These are phyloP conservation scores for Sterrhoptilus dennistouni DNA, from an alignment of 2,113 vertebrate genomes.

Conservation along the genomic window DNA sequence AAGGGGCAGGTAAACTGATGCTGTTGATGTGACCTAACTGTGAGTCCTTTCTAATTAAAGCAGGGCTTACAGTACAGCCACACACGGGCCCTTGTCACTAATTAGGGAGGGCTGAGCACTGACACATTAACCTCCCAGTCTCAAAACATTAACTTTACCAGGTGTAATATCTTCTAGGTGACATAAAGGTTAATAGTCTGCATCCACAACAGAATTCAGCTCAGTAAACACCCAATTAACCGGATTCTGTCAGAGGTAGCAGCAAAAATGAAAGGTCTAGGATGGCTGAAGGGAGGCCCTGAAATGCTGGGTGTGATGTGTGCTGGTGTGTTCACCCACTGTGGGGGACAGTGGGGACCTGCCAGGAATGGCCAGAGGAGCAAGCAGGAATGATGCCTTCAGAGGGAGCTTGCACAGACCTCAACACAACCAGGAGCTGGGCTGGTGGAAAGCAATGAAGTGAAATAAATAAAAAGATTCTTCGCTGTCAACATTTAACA, in stretches of 20 bases:
- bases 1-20: neutral
- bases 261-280: neutral
- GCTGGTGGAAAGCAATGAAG: neutral
- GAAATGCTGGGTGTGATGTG: neutral
- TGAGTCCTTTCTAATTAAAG: neutral
- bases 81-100: neutral
- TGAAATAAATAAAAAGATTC: neutral
- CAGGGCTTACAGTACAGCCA: neutral
- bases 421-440: neutral
- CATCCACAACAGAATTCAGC: constrained; percentile 36
- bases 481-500: neutral
- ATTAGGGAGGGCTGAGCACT: constrained; percentile 21
- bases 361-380: neutral
- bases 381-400: neutral
- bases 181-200: constrained; percentile 64
- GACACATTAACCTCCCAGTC: constrained; percentile 30
- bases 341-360: neutral
- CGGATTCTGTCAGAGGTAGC: neutral
- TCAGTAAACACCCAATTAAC: constrained; percentile 24
- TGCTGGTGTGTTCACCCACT: neutral
- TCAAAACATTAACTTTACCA: constrained; percentile 54
- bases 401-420: neutral
- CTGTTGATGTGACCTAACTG: neutral
- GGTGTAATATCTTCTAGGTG: constrained; percentile 42
- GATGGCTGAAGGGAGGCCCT: neutral